phyloP scores from a whole-genome alignment of 2,113 vertebrate genomes.

The Nasalis larvatus region DNA sequence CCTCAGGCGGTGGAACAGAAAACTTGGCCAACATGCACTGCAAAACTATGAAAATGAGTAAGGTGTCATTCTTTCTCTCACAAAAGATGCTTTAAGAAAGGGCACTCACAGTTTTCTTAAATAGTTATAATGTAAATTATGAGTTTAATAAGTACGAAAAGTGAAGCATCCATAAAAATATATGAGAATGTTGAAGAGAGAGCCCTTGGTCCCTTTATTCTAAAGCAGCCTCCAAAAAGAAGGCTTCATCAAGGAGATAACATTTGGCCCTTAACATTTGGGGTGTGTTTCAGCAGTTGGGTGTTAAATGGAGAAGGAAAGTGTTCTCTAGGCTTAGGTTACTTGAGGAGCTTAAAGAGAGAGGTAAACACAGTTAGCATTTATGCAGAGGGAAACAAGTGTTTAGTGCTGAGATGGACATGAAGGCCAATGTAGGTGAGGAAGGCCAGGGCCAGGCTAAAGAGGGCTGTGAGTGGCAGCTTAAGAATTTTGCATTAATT shows the following conservation, averaged over 20 bases:
- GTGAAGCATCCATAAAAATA: background rate
- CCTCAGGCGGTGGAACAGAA: background rate
- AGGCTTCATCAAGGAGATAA: background rate
- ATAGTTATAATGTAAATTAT: background rate
- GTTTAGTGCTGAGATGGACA: background rate
- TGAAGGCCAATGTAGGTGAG: background rate
- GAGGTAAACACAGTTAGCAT: background rate
- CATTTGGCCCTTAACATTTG: background rate
- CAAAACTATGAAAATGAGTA: background rate
- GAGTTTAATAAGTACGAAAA: background rate
- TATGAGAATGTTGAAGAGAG: background rate
- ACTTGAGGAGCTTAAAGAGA: background rate
- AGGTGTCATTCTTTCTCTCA: background rate
- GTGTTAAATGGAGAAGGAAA: background rate
- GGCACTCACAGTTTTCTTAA: background rate
- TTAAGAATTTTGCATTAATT: background rate
- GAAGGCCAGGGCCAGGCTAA: background rate
- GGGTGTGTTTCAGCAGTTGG: background rate
- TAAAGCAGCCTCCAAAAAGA: background rate
- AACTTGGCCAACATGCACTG: background rate
- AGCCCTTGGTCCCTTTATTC: background rate
- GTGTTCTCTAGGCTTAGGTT: background rate
- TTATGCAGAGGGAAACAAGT: background rate
- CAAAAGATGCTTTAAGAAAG: background rate
- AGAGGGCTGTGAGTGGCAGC: background rate